Percentiles rank a stretch among this genome's conserved stretches.
Evolutionary conservation across 2,113 vertebrate species (phyloP).

Genomic region (Tupaia tana): DNA sequence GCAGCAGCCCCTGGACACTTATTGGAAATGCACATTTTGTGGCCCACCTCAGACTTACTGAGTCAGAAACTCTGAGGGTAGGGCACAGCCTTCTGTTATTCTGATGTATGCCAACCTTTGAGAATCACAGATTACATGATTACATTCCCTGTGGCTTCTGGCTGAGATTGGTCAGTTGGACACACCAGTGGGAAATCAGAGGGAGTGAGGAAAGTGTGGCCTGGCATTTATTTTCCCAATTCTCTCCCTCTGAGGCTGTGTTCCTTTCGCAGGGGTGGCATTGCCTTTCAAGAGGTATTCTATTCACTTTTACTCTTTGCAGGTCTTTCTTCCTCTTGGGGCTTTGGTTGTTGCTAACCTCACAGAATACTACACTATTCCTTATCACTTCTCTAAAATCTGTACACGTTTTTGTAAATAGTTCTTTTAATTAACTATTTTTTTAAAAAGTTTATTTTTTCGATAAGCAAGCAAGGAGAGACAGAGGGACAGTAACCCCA

Average conservation of each 20-base stretch:
- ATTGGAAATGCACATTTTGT: neutral
- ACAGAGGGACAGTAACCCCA: too few relatives aligned
- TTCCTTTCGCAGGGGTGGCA: neutral
- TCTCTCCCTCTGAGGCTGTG: neutral
- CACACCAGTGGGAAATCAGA: neutral
- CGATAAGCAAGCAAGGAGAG: too few relatives aligned
- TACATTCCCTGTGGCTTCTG: neutral
- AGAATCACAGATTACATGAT: neutral
- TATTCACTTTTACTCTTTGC: neutral
- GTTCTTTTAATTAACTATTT: neutral
- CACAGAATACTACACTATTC: neutral
- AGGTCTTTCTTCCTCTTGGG: neutral
- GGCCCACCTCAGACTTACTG: neutral
- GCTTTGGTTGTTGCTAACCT: neutral
- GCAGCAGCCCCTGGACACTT: neutral
- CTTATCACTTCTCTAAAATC: conserved; percentile 24
- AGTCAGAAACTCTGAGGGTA: neutral
- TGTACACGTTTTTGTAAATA: neutral
- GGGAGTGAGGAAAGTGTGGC: neutral
- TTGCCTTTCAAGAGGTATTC: neutral
- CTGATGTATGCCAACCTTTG: neutral
- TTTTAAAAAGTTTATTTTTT: too few relatives aligned
- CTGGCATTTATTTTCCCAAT: neutral
- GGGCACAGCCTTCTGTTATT: neutral
- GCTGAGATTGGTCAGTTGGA: neutral